Evolutionary conservation across 1,140 invertebrate genomes (phyloP).

Genomic region (Campoletis sonorensis): DNA sequence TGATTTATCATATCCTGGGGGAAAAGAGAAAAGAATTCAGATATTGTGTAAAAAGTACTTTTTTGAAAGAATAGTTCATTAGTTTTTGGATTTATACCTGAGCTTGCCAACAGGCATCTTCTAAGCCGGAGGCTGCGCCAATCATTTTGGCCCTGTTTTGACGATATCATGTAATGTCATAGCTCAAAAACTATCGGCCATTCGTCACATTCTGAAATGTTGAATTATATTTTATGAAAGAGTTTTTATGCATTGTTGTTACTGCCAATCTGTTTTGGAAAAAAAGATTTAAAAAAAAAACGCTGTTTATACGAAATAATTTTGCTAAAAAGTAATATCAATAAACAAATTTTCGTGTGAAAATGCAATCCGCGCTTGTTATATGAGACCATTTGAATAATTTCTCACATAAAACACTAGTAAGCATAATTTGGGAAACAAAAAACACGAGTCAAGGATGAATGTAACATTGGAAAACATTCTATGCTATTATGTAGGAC

Average conservation of each 20-base stretch:
- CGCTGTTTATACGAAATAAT: too few relatives aligned
- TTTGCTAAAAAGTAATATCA: not conserved
- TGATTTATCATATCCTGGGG: constrained; percentile 72
- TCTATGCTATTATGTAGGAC: not conserved
- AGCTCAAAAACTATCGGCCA: constrained; percentile 63
- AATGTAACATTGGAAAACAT: not conserved
- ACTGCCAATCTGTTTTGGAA: too few relatives aligned
- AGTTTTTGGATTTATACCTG: constrained; percentile 63
- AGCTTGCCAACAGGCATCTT: constrained; percentile 73
- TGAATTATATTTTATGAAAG: not conserved
- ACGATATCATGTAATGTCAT: constrained; percentile 69
- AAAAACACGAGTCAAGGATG: constrained; percentile 10
- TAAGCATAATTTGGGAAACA: not conserved
- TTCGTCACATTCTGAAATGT: constrained; percentile 67
- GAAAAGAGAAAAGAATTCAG: constrained; percentile 39
- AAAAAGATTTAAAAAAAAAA: too few relatives aligned
- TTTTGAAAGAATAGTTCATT: not conserved
- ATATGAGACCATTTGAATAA: not conserved
- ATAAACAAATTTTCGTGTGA: constrained; percentile 8
- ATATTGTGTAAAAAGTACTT: constrained; percentile 14
- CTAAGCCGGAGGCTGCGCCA: constrained; percentile 69
- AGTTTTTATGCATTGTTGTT: too few relatives aligned
- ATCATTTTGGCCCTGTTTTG: constrained; percentile 70
- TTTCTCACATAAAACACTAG: not conserved
- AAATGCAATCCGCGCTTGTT: not conserved